A percentile compares a stretch with the other conserved stretches of the same genome.
These are phyloP conservation scores for Salvelinus namaycush DNA, from an alignment of 2,113 vertebrate genomes.

Conservation along the genomic window DNA sequence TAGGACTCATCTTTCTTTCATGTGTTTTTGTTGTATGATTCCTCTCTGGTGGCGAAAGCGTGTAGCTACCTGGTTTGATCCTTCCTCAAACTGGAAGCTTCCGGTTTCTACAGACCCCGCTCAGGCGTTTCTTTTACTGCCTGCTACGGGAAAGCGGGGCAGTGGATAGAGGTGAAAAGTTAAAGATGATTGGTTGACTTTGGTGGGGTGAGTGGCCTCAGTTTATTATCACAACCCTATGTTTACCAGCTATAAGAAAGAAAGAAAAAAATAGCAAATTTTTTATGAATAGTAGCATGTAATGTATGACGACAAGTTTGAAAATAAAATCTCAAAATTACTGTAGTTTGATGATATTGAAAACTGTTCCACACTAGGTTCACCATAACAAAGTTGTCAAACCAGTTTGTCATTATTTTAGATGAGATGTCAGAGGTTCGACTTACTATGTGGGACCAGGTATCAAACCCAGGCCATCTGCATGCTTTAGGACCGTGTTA, in stretches of 20 bases:
- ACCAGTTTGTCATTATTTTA: too few relatives aligned
- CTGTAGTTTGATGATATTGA: slow-evolving; percentile 18
- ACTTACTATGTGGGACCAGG: too few relatives aligned
- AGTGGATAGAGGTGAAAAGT: slow-evolving; percentile 57
- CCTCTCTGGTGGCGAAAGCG: slow-evolving; percentile 69
- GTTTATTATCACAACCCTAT: slow-evolving; percentile 78
- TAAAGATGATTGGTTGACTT: slow-evolving; percentile 57
- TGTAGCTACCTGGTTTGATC: slow-evolving; percentile 74
- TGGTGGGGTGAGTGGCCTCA: slow-evolving; percentile 72
- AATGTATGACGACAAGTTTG: slow-evolving; percentile 78
- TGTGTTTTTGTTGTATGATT: slow-evolving; percentile 37
- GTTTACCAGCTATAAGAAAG: slow-evolving; percentile 76
- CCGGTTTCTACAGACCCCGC: too few relatives aligned
- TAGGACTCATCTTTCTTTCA: slow-evolving; percentile 89
- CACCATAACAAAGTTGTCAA: too few relatives aligned
- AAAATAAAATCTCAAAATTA: slow-evolving; percentile 80
- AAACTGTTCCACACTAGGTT: too few relatives aligned
- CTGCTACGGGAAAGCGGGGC: slow-evolving; percentile 60
- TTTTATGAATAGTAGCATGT: slow-evolving; percentile 79
- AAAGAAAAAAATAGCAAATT: slow-evolving; percentile 76
- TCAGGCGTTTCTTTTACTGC: too few relatives aligned
- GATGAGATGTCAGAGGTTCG: too few relatives aligned
- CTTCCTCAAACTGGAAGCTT: too few relatives aligned
- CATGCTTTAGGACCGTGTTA: too few relatives aligned
- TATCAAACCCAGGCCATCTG: too few relatives aligned